Base-by-base conservation (phyloP, 1,140 invertebrate genomes). In the Drosophila ananassae region DNA sequence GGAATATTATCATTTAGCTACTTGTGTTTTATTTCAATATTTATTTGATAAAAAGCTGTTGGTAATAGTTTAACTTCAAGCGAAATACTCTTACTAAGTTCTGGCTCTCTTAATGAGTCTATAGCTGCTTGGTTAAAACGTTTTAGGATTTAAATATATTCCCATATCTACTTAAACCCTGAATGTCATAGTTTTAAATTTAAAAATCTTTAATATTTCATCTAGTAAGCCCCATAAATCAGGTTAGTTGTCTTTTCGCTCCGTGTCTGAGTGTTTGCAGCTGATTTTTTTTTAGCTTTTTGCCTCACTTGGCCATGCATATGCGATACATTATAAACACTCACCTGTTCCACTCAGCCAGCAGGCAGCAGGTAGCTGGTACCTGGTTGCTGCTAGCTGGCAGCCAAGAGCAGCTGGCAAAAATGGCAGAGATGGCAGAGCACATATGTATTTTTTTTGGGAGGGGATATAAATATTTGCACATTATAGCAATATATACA, bases 381-480 rank as follows among this genome's bases (percentile, higher is more conserved):
- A 47, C 25, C 25, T 28, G 44, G 6, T 17, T 24, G 44, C 57
- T 17, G 17, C 17, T 17, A 17, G 17, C 17, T 17, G 17, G 17
- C 62, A 67, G 59, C 63, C 63, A 63, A 64, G 46, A 66, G 63
- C 44, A 47, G 44, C 44, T 47, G 44, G 44, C 44, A 47, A 21
- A 44, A 9, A 17, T 13, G 13, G 17, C 41, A 21, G 41, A 44
- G 39, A 17, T 53, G 60, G 32, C 59, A 39, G 28, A 48, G 25
- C 73, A 54, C 50, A 71, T 55, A 46, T 28, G 13, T 17, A 57
- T 17, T 60, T 9, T 37, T 8, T n/a, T 41, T 24, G 24, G 12
- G 32, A 22, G 32, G 71, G 69, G 78, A 66, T 89, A 87, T 82
- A 85, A 85, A 85, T 87, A 87, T 87, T 82, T 87, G 83, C 73